These are phyloP conservation scores for Meriones psammophilus DNA, from an alignment of 2,797 vertebrate species.

Conservation along the genomic window DNA sequence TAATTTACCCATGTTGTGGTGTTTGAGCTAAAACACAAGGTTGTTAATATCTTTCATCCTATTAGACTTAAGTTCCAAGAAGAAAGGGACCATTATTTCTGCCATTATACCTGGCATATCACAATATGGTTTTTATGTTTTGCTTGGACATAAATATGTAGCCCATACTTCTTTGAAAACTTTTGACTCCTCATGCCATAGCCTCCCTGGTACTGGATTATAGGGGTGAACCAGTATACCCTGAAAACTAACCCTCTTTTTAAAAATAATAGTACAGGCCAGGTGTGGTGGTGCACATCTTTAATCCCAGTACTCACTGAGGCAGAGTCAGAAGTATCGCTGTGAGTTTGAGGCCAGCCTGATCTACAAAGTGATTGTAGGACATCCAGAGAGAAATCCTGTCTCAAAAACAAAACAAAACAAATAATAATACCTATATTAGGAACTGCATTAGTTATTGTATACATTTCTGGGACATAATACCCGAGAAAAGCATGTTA, in stretches of 20 bases:
- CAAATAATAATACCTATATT: neutral
- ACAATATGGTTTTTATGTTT: neutral
- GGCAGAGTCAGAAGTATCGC: too few relatives aligned
- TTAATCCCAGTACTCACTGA: too few relatives aligned
- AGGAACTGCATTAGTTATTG: neutral
- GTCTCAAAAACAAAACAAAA: too few relatives aligned
- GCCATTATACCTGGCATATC: neutral
- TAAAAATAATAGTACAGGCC: neutral
- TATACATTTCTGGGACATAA: neutral
- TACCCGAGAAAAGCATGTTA: neutral
- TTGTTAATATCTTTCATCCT: neutral
- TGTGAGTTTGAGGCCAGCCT: too few relatives aligned
- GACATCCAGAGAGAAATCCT: too few relatives aligned
- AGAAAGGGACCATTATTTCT: neutral
- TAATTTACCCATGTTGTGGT: neutral
- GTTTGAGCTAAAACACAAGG: neutral
- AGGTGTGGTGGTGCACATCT: too few relatives aligned
- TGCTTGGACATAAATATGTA: neutral
- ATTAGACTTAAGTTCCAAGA: neutral
- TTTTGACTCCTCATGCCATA: neutral
- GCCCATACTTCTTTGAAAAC: neutral
- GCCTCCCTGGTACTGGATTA: neutral
- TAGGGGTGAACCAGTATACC: neutral
- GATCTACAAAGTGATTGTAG: too few relatives aligned
- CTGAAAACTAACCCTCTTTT: neutral